phyloP scores from a whole-genome alignment of 1,140 invertebrate species.

The Listronotus oregonensis region DNA sequence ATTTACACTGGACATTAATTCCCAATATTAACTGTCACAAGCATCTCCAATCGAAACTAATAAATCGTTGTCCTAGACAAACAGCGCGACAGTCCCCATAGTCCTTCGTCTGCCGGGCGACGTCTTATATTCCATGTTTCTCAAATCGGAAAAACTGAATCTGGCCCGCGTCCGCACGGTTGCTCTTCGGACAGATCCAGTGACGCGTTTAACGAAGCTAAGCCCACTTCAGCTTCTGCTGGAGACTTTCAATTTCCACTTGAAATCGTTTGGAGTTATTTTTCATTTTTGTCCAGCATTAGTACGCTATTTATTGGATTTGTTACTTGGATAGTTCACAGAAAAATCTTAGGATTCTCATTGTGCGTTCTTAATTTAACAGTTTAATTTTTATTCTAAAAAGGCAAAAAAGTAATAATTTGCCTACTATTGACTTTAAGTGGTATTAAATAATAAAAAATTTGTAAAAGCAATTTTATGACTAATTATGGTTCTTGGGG shows the following conservation, averaged over 20 bases:
- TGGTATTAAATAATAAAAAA: no score
- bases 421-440: no score
- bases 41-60: conserved; percentile 19
- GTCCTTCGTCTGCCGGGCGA: neutral
- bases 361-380: no score
- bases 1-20: conserved; percentile 20
- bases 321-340: no score
- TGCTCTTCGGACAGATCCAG: conserved; percentile 38
- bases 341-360: no score
- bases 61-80: conserved; percentile 34
- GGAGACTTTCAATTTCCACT: conserved; percentile 23
- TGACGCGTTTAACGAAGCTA: conserved; percentile 41
- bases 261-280: no score
- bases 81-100: conserved; percentile 20
- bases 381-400: no score
- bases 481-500: no score
- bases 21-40: conserved; percentile 27
- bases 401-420: no score
- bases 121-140: conserved; percentile 23
- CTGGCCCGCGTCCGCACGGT: conserved; percentile 32
- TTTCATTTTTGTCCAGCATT: no score
- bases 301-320: no score
- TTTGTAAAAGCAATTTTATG: no score
- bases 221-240: conserved; percentile 26
- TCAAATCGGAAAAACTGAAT: conserved; percentile 36